These are phyloP conservation scores for Balaeniceps rex DNA, from an alignment of 2,113 vertebrate species.

Conservation along the genomic window DNA sequence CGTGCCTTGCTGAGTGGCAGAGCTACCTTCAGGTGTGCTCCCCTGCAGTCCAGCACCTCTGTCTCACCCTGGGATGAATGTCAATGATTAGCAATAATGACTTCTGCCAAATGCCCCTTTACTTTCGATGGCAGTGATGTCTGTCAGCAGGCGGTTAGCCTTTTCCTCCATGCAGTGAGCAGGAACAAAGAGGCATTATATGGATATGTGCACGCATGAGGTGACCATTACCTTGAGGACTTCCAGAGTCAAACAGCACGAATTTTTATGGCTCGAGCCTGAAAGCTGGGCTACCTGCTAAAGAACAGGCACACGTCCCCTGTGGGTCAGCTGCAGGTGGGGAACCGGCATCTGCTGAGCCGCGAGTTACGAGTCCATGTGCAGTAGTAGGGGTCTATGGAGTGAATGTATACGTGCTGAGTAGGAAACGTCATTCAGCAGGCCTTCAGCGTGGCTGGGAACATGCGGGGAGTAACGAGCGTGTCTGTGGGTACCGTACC, in stretches of 20 bases:
- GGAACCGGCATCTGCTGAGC: background rate
- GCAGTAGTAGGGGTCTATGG: background rate
- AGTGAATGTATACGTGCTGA: fast-evolving
- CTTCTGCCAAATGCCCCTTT: background rate
- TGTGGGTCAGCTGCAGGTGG: background rate
- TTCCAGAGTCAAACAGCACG: background rate
- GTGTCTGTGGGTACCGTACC: background rate
- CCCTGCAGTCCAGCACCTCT: background rate
- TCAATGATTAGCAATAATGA: background rate
- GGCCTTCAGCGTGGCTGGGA: background rate
- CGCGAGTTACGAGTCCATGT: fast-evolving
- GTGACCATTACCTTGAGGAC: background rate
- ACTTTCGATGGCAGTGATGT: background rate
- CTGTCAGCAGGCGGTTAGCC: background rate
- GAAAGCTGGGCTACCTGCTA: background rate
- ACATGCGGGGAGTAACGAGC: fast-evolving
- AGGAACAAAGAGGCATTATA: background rate
- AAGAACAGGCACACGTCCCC: background rate
- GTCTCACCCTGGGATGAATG: background rate
- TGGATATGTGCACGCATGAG: background rate
- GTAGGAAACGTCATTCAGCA: background rate
- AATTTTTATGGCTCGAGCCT: background rate
- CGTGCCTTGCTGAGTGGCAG: background rate
- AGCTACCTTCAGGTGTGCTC: fast-evolving
- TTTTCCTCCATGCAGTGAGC: background rate